A percentile compares a stretch with the other conserved stretches of the same genome.
These are phyloP conservation scores for Akabosia matsudoensis DNA, from an alignment of 1,140 invertebrate species.

Conservation along the genomic window DNA sequence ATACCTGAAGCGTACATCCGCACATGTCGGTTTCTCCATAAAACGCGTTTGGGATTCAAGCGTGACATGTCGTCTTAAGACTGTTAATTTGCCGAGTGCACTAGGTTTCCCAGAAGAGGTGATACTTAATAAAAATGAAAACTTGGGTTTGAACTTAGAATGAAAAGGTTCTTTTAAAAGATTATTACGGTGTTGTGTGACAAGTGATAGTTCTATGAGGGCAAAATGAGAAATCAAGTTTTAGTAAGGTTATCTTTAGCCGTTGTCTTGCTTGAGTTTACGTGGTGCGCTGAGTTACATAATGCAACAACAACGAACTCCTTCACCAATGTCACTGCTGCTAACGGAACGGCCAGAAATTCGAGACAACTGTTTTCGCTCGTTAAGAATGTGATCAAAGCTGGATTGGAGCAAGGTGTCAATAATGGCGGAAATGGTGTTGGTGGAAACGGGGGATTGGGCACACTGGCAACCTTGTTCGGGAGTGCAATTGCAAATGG, in stretches of 20 bases:
- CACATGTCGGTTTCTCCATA: too few species aligned
- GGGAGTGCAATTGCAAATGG: background rate
- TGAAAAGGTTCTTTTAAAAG: background rate
- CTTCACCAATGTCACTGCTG: background rate
- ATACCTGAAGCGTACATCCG: too few species aligned
- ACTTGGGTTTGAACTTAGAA: background rate
- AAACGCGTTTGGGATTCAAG: too few species aligned
- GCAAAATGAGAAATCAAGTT: background rate
- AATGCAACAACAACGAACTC: background rate
- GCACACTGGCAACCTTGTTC: background rate
- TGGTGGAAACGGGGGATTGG: background rate
- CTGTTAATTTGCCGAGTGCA: too few species aligned
- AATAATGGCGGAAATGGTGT: background rate
- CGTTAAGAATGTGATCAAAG: constrained; percentile 2
- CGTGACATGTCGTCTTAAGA: too few species aligned
- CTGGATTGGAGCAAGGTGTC: background rate
- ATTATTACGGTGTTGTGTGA: background rate
- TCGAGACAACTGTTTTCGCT: constrained; percentile 11
- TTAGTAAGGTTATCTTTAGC: background rate
- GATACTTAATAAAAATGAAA: too few species aligned
- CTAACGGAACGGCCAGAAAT: background rate
- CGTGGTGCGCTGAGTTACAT: background rate
- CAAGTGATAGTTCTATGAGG: background rate
- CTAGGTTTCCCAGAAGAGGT: too few species aligned
- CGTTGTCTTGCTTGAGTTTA: background rate